Evolutionary conservation across 2,113 vertebrate genomes (phyloP).

Genomic region (Addax nasomaculatus): DNA sequence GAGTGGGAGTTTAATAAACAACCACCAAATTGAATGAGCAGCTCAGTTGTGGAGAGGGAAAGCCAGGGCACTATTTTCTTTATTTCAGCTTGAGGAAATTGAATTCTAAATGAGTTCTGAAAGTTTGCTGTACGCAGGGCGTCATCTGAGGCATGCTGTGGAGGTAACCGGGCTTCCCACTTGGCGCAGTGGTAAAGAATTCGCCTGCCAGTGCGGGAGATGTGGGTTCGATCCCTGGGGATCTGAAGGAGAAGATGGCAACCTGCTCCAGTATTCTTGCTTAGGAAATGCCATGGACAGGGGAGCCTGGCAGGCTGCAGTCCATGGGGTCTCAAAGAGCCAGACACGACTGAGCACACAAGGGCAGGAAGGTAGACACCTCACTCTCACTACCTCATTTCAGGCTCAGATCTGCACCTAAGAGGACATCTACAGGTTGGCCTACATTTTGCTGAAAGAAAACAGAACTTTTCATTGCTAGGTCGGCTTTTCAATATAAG

Average conservation of each 20-base stretch:
- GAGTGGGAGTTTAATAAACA: background rate
- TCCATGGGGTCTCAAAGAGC: background rate
- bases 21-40: background rate
- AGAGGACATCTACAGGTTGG: background rate
- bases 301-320: background rate
- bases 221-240: background rate
- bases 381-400: background rate
- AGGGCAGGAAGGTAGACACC: fast-evolving
- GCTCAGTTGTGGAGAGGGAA: background rate
- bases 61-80: background rate
- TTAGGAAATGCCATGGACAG: background rate
- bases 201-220: background rate
- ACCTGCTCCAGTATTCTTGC: background rate
- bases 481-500: background rate
- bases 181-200: fast-evolving
- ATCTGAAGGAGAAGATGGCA: background rate
- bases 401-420: background rate
- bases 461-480: background rate
- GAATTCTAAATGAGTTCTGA: constrained; percentile 3
- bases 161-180: background rate
- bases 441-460: background rate
- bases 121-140: background rate
- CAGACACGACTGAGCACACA: background rate
- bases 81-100: background rate
- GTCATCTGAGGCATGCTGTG: background rate